A percentile compares a stretch with the other conserved stretches of the same genome.
phyloP scores from a whole-genome alignment of 1,140 invertebrate species.

The Musca domestica region DNA sequence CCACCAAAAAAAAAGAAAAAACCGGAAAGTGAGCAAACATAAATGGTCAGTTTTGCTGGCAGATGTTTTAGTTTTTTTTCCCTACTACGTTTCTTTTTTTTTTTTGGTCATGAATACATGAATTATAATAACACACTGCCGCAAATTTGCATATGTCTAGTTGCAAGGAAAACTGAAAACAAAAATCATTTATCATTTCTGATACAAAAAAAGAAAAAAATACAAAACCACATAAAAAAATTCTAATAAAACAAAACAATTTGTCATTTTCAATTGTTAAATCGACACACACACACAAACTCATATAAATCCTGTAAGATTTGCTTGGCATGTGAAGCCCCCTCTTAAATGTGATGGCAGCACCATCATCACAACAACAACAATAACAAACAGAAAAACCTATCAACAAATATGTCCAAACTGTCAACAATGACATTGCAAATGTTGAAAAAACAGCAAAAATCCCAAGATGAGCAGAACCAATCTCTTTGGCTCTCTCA shows the following conservation, averaged over 20 bases:
- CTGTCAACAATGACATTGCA: constrained; percentile 23
- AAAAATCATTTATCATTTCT: constrained; percentile 10
- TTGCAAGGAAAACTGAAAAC: background rate
- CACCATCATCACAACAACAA: too few species aligned
- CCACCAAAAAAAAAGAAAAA: background rate
- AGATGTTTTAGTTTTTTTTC: constrained; percentile 21
- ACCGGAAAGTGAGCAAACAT: constrained; percentile 26
- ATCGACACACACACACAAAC: too few species aligned
- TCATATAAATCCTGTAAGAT: too few species aligned
- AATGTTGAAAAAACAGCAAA: background rate
- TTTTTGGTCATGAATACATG: background rate
- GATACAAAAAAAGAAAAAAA: background rate
- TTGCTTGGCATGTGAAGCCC: too few species aligned
- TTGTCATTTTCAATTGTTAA: too few species aligned
- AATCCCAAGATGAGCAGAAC: too few species aligned
- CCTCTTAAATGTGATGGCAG: too few species aligned
- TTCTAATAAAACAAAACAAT: background rate
- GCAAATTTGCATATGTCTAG: constrained; percentile 8
- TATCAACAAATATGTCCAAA: constrained; percentile 24
- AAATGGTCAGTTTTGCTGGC: constrained; percentile 9
- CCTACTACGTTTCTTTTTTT: background rate
- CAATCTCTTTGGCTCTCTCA: background rate
- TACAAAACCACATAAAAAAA: background rate
- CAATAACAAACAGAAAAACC: background rate
- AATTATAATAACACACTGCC: background rate